These are phyloP conservation scores for Aquatica leii DNA, from an alignment of 2,888 invertebrate genomes.

Conservation along the genomic window DNA sequence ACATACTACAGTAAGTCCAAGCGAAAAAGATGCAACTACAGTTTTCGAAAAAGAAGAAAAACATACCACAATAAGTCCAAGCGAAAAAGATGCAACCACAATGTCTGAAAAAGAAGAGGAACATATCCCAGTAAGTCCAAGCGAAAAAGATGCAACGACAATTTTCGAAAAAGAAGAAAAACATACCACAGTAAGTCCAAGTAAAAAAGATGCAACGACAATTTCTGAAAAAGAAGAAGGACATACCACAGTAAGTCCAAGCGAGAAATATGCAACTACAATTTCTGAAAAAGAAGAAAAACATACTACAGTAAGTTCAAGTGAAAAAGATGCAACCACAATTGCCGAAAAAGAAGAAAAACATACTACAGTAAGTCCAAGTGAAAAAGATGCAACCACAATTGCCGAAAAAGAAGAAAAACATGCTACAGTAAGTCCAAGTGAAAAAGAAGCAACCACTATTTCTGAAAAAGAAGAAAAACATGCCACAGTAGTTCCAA, in stretches of 20 bases:
- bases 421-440: not conserved
- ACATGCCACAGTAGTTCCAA: not conserved
- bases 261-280: too few relatives aligned
- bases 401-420: not conserved
- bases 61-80: not conserved
- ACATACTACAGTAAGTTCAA: not conserved
- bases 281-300: not conserved
- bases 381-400: too few relatives aligned
- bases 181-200: conserved; percentile 3
- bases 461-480: not conserved
- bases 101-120: not conserved
- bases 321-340: not conserved
- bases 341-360: not conserved
- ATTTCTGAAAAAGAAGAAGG: conserved; percentile 11
- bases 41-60: not conserved
- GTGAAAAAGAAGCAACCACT: too few relatives aligned
- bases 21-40: not conserved
- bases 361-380: not conserved
- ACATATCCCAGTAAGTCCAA: not conserved
- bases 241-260: not conserved
- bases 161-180: not conserved
- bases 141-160: not conserved
- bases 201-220: not conserved
- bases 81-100: not conserved
- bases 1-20: not conserved